Percentiles rank a stretch among this genome's conserved stretches.
These are phyloP conservation scores for Anas georgica DNA, from an alignment of 2,797 vertebrate genomes.

Conservation along the genomic window DNA sequence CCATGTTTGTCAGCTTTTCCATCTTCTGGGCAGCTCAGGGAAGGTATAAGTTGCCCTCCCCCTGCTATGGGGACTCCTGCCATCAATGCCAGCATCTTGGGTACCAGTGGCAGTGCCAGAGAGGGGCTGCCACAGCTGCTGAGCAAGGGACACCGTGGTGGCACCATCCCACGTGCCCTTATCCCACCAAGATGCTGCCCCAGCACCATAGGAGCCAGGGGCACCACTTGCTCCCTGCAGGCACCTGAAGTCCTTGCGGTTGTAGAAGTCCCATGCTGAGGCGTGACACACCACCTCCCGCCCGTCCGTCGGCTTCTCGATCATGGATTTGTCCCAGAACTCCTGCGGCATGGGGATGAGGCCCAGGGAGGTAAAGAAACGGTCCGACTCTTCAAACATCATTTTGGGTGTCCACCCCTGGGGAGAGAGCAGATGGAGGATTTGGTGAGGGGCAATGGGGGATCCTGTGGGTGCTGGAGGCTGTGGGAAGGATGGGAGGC, in stretches of 20 bases:
- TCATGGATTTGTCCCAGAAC: conserved; percentile 92
- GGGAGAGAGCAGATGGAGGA: background rate
- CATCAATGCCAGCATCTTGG: background rate
- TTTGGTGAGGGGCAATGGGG: background rate
- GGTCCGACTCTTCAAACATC: conserved; percentile 92
- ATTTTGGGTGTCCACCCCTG: conserved; percentile 88
- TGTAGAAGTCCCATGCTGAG: conserved; percentile 96
- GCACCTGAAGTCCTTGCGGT: conserved; percentile 94
- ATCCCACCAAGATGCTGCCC: background rate
- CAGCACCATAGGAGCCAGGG: background rate
- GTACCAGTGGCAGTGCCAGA: background rate
- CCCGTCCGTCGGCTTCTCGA: conserved; percentile 84
- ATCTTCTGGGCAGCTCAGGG: background rate
- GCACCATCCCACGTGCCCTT: accelerated
- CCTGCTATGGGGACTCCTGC: background rate
- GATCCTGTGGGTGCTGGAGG: background rate
- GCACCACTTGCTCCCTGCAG: background rate
- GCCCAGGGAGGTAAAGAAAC: conserved; percentile 90
- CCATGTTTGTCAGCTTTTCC: background rate
- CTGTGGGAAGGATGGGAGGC: background rate
- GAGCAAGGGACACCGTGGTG: accelerated
- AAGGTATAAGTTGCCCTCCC: background rate
- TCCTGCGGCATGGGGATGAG: conserved; percentile 86
- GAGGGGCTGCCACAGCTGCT: background rate
- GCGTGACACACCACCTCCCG: conserved; percentile 93